Percentiles rank a stretch among this genome's conserved stretches.
Conservation (phyloP, 2,888 invertebrate species). For the Tethea ocularis region DNA sequence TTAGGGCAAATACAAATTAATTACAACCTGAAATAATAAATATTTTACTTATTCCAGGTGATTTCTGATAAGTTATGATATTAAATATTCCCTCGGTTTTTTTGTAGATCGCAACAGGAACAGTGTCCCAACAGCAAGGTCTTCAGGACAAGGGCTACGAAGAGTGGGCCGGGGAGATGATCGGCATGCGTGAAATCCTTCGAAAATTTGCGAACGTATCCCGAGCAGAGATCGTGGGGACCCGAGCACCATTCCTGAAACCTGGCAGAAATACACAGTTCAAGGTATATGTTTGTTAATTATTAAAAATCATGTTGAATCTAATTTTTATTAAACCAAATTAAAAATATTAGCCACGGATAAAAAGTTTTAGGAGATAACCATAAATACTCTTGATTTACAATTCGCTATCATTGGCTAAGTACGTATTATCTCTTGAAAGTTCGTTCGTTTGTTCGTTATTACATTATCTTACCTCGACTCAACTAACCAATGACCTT, state of each 20-base stretch:
- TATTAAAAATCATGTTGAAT: background rate
- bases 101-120: conserved; percentile 83
- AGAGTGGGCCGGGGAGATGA: conserved; percentile 97
- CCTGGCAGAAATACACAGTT: conserved; percentile 97
- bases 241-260: conserved; percentile 94
- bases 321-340: too few relatives aligned
- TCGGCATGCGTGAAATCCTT: conserved; percentile 95
- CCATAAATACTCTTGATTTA: too few relatives aligned
- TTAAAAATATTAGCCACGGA: background rate
- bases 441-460: too few relatives aligned
- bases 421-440: too few relatives aligned
- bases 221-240: conserved; percentile 91
- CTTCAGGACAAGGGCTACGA: conserved; percentile 95
- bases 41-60: too few relatives aligned
- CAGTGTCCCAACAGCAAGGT: conserved; percentile 89
- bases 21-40: too few relatives aligned
- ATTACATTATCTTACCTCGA: too few relatives aligned
- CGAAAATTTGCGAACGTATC: conserved; percentile 92
- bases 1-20: too few relatives aligned
- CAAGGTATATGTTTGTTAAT: conserved; percentile 85
- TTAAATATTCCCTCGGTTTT: background rate
- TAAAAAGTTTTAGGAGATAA: background rate
- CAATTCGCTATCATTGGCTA: too few relatives aligned
- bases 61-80: too few relatives aligned
- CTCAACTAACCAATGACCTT: too few relatives aligned